Conservation (phyloP, 1,140 invertebrate genomes). For the Neuroterus valhalla region DNA sequence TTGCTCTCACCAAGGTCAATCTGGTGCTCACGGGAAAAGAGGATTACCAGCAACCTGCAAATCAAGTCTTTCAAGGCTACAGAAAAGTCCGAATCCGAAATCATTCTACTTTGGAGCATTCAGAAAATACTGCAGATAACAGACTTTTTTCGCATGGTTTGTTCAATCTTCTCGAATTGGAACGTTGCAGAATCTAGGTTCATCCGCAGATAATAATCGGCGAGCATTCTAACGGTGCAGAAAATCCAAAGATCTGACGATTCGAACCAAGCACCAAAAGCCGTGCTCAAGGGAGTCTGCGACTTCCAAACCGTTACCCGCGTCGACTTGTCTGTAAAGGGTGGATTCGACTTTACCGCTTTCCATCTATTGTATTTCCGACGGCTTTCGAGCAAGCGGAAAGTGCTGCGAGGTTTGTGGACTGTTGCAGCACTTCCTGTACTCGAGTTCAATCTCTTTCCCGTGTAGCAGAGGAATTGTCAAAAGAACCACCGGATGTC, state of each 20-base stretch:
- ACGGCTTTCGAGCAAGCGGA: background rate
- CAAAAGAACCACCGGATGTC: constrained; percentile 37
- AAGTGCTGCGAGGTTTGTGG: background rate
- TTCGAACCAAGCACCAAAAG: constrained; percentile 3
- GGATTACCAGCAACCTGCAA: too few relatives aligned
- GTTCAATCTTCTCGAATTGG: background rate
- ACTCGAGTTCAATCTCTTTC: constrained; percentile 1
- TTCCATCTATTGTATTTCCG: constrained; percentile 7
- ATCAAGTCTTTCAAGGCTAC: too few relatives aligned
- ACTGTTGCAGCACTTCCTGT: background rate
- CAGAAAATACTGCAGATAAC: background rate
- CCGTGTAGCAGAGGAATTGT: constrained; percentile 41
- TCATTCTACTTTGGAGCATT: too few relatives aligned
- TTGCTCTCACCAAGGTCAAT: too few relatives aligned
- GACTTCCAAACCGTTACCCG: constrained; percentile 1
- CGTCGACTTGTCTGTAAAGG: constrained; percentile 1
- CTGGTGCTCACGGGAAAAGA: too few relatives aligned
- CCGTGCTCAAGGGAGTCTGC: background rate
- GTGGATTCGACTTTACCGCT: constrained; percentile 5
- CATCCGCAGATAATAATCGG: constrained; percentile 5
- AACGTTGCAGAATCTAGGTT: background rate
- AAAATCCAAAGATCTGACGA: constrained; percentile 15
- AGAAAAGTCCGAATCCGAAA: too few relatives aligned
- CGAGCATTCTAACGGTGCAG: background rate
- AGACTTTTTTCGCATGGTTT: background rate